Percentiles rank a stretch among this genome's conserved stretches.
phyloP scores from a whole-genome alignment of 1,140 invertebrate genomes.

The Zaprionus kolodkinae region DNA sequence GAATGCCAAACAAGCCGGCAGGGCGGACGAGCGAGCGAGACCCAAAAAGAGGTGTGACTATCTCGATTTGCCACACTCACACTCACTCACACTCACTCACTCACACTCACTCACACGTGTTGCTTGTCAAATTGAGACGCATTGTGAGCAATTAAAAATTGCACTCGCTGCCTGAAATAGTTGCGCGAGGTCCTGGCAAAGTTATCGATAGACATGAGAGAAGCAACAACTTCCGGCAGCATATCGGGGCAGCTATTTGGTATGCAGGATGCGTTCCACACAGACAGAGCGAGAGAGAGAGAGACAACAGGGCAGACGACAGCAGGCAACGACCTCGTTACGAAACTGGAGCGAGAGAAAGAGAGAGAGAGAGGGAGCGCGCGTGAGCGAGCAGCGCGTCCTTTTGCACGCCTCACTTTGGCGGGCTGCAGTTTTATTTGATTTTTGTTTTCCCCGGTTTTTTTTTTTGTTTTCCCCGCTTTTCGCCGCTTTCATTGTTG shows the following conservation, averaged over 20 bases:
- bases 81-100: conserved; percentile 52
- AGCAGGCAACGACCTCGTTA: conserved; percentile 76
- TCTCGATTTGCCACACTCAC: background rate
- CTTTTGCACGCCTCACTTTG: conserved; percentile 51
- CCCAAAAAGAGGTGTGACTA: conserved; percentile 18
- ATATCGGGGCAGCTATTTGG: conserved; percentile 55
- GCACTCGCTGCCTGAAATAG: conserved; percentile 54
- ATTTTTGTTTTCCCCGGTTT: conserved; percentile 17
- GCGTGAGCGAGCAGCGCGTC: conserved; percentile 21
- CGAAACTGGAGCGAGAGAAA: conserved; percentile 59
- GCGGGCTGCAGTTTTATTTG: conserved; percentile 53
- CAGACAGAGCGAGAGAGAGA: conserved; percentile 54
- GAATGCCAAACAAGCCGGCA: conserved; percentile 76
- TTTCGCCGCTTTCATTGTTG: conserved; percentile 8
- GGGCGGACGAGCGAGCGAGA: background rate
- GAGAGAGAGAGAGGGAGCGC: background rate
- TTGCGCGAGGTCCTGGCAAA: conserved; percentile 47
- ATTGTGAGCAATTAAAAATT: conserved; percentile 68
- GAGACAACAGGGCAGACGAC: too few relatives aligned
- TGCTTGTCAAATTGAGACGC: conserved; percentile 76
- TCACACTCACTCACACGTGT: conserved; percentile 53
- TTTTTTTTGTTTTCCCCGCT: background rate
- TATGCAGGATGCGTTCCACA: conserved; percentile 67
- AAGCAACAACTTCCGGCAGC: conserved; percentile 58
- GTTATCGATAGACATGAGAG: conserved; percentile 57